A percentile compares a stretch with the other conserved stretches of the same genome.
phyloP scores from a whole-genome alignment of 1,140 invertebrate genomes.

The Sminthurides bifidus region DNA sequence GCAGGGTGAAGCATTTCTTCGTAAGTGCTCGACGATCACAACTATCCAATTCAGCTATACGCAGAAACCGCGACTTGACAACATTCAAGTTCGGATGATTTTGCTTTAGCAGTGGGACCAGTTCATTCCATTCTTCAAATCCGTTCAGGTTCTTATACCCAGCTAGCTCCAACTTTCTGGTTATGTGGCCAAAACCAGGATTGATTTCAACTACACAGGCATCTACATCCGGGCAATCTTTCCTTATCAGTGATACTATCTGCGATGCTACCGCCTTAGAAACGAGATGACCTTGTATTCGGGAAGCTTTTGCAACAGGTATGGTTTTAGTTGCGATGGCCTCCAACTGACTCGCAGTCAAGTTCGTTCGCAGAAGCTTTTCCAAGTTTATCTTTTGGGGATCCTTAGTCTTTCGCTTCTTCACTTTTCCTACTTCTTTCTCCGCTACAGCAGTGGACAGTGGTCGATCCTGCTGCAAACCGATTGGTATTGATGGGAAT shows the following conservation, averaged over 20 bases:
- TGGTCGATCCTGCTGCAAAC: too few relatives aligned
- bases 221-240: constrained; percentile 8
- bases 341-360: too few relatives aligned
- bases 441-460: too few relatives aligned
- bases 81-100: constrained; percentile 4
- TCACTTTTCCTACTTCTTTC: too few relatives aligned
- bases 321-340: too few relatives aligned
- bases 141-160: constrained; percentile 15
- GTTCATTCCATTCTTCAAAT: constrained; percentile 14
- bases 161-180: constrained; percentile 2
- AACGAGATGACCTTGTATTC: too few relatives aligned
- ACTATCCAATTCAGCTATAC: constrained; percentile 37
- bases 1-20: not conserved
- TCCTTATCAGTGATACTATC: not conserved
- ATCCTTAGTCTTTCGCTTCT: too few relatives aligned
- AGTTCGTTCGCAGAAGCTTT: too few relatives aligned
- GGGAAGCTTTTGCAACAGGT: too few relatives aligned
- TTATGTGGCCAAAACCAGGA: constrained; percentile 24
- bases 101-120: not conserved
- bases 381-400: too few relatives aligned
- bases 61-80: not conserved
- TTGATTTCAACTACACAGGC: constrained; percentile 23
- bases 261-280: not conserved
- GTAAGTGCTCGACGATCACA: constrained; percentile 44
- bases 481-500: too few relatives aligned